A percentile compares a stretch with the other conserved stretches of the same genome.
Conservation (phyloP, 2,888 invertebrate genomes). For the Apamea epomidion region DNA sequence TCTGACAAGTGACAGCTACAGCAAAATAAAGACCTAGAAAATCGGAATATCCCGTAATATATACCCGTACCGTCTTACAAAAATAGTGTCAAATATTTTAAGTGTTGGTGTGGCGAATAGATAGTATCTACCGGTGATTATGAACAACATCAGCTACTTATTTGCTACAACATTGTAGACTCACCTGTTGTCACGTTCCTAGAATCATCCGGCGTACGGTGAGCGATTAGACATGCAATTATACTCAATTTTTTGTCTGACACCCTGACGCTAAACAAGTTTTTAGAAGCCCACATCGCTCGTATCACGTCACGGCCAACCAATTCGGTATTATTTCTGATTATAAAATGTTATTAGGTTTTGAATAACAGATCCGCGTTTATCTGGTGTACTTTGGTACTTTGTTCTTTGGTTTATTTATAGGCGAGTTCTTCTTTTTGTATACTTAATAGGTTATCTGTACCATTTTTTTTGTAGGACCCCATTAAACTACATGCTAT, state of each 20-base stretch:
- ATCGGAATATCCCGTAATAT: not conserved
- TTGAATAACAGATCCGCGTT: slow-evolving; percentile 30
- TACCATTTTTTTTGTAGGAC: not conserved
- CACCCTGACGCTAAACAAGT: slow-evolving; percentile 68
- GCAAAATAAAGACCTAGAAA: not conserved
- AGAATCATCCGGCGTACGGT: slow-evolving; percentile 61
- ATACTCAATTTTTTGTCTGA: slow-evolving; percentile 68
- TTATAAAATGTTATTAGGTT: slow-evolving; percentile 44
- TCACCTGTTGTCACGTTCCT: slow-evolving; percentile 45
- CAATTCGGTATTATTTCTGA: slow-evolving; percentile 56
- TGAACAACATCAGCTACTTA: not conserved
- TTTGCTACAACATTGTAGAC: slow-evolving; percentile 21
- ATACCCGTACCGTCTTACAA: not conserved
- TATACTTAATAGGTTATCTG: not conserved
- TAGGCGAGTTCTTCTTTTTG: slow-evolving; percentile 1
- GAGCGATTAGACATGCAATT: slow-evolving; percentile 71
- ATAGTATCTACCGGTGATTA: not conserved
- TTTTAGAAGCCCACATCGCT: slow-evolving; percentile 61
- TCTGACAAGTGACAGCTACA: not conserved
- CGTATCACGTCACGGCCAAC: slow-evolving; percentile 57
- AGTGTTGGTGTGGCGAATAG: not conserved
- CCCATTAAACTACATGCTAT: not conserved
- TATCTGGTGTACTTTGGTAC: slow-evolving; percentile 27
- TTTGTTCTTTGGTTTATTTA: slow-evolving; percentile 22
- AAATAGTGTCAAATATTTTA: not conserved